Percentiles rank a stretch among this genome's conserved stretches.
Conservation (phyloP, 2,888 invertebrate species). For the Synergus japonicus region DNA sequence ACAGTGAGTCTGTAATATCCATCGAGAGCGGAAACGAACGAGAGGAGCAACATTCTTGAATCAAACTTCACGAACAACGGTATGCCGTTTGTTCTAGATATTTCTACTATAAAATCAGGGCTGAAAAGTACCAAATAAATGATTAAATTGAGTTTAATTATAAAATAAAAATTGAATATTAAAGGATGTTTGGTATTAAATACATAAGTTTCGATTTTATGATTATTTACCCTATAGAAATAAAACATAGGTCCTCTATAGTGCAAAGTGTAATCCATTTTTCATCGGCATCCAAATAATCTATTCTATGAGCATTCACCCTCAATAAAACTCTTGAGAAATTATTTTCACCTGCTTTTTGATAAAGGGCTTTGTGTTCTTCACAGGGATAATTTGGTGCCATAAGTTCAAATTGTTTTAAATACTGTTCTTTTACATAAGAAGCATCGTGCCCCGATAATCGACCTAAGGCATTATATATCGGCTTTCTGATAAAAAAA, state of each 20-base stretch:
- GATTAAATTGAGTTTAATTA: slow-evolving; percentile 4
- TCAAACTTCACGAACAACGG: slow-evolving; percentile 87
- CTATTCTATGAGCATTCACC: slow-evolving; percentile 74
- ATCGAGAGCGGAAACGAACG: slow-evolving; percentile 89
- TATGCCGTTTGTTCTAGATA: slow-evolving; percentile 87
- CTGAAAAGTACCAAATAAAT: slow-evolving; percentile 64
- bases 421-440: slow-evolving; percentile 88
- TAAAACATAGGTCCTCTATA: slow-evolving; percentile 90
- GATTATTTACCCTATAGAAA: slow-evolving; percentile 81
- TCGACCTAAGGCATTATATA: slow-evolving; percentile 82
- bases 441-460: slow-evolving; percentile 83
- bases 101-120: slow-evolving; percentile 85
- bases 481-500: slow-evolving; percentile 87
- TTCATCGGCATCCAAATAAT: slow-evolving; percentile 64
- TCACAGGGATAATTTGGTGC: slow-evolving; percentile 91
- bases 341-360: slow-evolving; percentile 81
- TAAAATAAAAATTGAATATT: slow-evolving; percentile 13
- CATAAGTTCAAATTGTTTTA: slow-evolving; percentile 88
- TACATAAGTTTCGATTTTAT: not conserved
- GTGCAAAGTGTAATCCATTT: slow-evolving; percentile 81
- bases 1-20: slow-evolving; percentile 91
- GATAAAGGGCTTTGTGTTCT: slow-evolving; percentile 84
- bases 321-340: slow-evolving; percentile 85
- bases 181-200: not conserved
- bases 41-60: slow-evolving; percentile 83